phyloP scores from a whole-genome alignment of 2,888 invertebrate species.

The Candidula unifasciata region DNA sequence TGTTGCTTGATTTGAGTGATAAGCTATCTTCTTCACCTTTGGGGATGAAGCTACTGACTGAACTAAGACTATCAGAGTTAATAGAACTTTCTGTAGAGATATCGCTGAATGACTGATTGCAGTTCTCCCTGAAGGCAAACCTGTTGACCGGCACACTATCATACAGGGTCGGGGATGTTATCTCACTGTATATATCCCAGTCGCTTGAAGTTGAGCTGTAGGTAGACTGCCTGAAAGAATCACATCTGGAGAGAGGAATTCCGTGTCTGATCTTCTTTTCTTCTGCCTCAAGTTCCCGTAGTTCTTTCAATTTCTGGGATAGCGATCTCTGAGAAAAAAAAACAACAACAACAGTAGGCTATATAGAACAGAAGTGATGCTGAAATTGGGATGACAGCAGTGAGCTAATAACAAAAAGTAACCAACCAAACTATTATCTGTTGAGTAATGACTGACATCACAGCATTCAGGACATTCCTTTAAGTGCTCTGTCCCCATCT shows the following conservation, averaged over 20 bases:
- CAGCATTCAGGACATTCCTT: too few relatives aligned
- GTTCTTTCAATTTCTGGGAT: constrained; percentile 62
- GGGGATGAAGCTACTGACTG: background rate
- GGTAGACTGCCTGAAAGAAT: constrained; percentile 61
- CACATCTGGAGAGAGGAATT: constrained; percentile 60
- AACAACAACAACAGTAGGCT: too few relatives aligned
- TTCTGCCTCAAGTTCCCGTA: constrained; percentile 63
- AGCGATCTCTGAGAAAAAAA: constrained; percentile 62
- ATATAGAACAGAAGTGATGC: too few relatives aligned
- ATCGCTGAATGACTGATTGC: constrained; percentile 25
- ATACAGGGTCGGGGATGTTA: constrained; percentile 58
- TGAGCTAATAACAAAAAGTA: too few relatives aligned
- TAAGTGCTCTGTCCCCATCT: too few relatives aligned
- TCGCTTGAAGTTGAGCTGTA: constrained; percentile 63
- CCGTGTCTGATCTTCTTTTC: constrained; percentile 62
- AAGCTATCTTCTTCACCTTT: background rate
- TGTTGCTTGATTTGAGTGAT: too few relatives aligned
- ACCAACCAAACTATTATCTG: too few relatives aligned
- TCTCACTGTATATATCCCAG: constrained; percentile 68
- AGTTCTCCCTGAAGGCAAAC: constrained; percentile 38
- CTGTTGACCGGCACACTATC: constrained; percentile 57
- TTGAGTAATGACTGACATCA: too few relatives aligned
- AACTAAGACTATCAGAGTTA: background rate
- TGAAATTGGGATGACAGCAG: too few relatives aligned
- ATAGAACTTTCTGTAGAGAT: constrained; percentile 18